Evolutionary conservation across 2,113 vertebrate genomes (phyloP), one percentile per base, ranked within the genome.

Genomic region (Phrynocephalus versicolor): DNA sequence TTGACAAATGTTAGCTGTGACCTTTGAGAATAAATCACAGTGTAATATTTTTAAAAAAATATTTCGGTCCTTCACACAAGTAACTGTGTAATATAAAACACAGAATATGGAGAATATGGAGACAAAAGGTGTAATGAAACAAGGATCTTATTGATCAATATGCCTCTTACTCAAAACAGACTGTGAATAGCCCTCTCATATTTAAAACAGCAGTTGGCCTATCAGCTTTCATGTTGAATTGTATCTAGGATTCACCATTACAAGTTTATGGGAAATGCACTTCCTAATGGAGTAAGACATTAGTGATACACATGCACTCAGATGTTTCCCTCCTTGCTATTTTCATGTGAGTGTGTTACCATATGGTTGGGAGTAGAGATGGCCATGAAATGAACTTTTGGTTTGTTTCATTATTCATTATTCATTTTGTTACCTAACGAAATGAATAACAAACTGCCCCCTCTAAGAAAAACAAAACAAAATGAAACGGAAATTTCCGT

Each of bases 1-100:
- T 30, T 85, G 83, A 88, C 67, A 7, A 80, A 19, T 86, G 91
- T 88, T 88, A 71, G 5, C 21, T 7, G 21, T 86, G 19, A 82
- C 73, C 83, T 87, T 58, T 72, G 16, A 85, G 18, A 1, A 81
- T 41, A 58, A 14, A 78, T 84, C 12, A 76, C 79, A 91, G 91
- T 82, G 41, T 0, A n/a, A 19, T 25, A 39, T 39, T 73, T 41
- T 35, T 72, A 55, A 78, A 57, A 81, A 55, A 55, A 9, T 25
- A 58, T 51, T 0, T 37, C 2, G 18, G 70, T 3, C 81, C 18
- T 60, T 13, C 33, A 74, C 72, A 89, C 23, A 89, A 88, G 5
- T 5, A 51, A 51, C 78, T 27, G 9, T 27, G 4, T 45, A 15
- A 27, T 33, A 5, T 72, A 87, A 60, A 86, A 73, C 27, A 35